Evolutionary conservation across 2,797 vertebrate species (phyloP), one percentile per base, ranked within the genome.

Genomic region (Siniperca scherzeri): DNA sequence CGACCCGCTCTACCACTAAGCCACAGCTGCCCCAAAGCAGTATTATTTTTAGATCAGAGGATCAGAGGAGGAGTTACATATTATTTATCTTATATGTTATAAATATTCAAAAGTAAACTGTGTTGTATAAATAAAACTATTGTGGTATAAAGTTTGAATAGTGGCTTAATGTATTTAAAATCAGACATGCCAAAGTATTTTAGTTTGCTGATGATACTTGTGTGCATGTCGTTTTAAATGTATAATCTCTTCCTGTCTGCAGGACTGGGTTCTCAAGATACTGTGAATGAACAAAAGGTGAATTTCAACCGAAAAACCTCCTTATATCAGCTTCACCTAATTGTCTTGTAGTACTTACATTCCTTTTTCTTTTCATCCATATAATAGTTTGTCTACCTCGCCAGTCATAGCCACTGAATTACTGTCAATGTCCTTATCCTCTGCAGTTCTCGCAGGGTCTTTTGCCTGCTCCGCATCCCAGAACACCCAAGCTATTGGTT

Each of bases 401-500:
- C 3, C 6, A 56, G 7, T 44, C 19, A 68, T 7, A 77, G 38
- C 3, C 3, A 57, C 1, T 56, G 5, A 72, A 61, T 78, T 11
- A 62, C 36, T 22, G 8, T 69, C 4, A 50, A 38, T 69, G 9
- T 73, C 21, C 9, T 50, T 21, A 2, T 57, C 71, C 13, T 74
- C 16, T 40, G 14, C 13, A 42, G 25, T 69, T 80, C 46, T 42
- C n/a, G 5, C 84, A 95, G 93, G 85, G 52, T 48, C 21, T 70
- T 42, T 57, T 84, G 3, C 77, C 89, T 19, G 44, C 70, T 83
- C 78, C 74, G 36, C 84, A 76, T 53, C 79, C 78, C 46, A 88
- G 89, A 64, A 94, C 91, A 50, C 93, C 92, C 19, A 96, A 94
- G 80, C 87, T 91, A 22, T 84, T 96, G 82, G 90, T 92, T 17